A percentile compares a stretch with the other conserved stretches of the same genome.
Conservation (phyloP, 92 coral and sea anemone species). For the Heteractis magnifica region DNA sequence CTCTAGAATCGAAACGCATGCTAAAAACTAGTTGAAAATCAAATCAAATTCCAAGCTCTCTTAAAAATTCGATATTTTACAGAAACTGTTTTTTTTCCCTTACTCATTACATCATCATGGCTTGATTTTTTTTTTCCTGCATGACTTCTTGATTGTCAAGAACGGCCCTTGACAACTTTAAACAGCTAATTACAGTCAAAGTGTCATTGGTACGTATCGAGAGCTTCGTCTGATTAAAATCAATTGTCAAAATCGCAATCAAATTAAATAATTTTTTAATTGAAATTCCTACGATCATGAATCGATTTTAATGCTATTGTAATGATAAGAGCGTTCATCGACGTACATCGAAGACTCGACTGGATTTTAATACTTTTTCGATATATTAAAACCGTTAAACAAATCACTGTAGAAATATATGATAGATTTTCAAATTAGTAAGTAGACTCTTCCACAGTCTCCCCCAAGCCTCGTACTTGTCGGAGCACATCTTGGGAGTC, state of each 20-base stretch:
- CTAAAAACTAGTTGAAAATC: not conserved
- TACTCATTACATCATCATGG: not conserved
- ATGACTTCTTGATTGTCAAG: not conserved
- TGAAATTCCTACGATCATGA: not conserved
- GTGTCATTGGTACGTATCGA: not conserved
- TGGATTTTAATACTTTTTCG: not conserved
- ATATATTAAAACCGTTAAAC: too few species aligned
- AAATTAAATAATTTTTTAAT: slow-evolving; percentile 3
- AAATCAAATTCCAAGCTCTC: not conserved
- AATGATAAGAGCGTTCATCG: not conserved
- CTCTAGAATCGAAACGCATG: not conserved
- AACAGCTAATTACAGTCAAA: not conserved
- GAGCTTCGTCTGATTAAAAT: not conserved
- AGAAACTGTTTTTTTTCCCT: not conserved
- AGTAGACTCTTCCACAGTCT: too few species aligned
- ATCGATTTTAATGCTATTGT: not conserved
- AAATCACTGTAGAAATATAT: too few species aligned
- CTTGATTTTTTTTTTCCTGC: not conserved
- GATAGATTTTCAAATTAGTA: too few species aligned
- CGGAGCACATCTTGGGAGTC: slow-evolving; percentile 1
- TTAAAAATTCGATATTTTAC: not conserved
- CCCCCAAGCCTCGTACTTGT: not conserved
- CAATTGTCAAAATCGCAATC: slow-evolving; percentile 8
- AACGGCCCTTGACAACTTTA: not conserved
- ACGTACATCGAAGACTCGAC: not conserved